phyloP scores from a whole-genome alignment of 92 coral and sea anemone genomes.

The Diadumene lineata region DNA sequence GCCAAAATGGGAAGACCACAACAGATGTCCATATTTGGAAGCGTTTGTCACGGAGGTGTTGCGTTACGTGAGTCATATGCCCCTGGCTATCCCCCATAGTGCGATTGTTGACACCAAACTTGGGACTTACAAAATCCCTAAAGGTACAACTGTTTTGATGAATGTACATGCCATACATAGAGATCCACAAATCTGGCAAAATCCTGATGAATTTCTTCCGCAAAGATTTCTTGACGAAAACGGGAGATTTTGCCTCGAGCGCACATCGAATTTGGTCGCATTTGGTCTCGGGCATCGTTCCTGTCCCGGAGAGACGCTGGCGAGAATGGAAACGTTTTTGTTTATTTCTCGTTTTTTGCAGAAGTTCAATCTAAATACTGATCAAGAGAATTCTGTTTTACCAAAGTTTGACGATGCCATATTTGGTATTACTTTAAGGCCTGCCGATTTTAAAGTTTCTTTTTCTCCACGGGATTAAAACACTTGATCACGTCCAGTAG shows the following conservation, averaged over 20 bases:
- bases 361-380: conserved; percentile 43
- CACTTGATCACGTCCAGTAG: neutral
- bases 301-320: conserved; percentile 75
- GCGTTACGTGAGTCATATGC: conserved; percentile 58
- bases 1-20: conserved; percentile 61
- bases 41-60: conserved; percentile 60
- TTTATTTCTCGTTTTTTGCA: conserved; percentile 58
- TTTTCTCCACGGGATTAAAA: conserved; percentile 22
- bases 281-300: conserved; percentile 68
- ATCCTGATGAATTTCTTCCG: conserved; percentile 63
- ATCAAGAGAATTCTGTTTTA: conserved; percentile 40
- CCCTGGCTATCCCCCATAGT: conserved; percentile 68
- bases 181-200: conserved; percentile 59
- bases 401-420: conserved; percentile 51
- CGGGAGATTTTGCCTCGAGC: conserved; percentile 43
- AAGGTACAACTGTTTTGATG: conserved; percentile 61
- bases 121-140: conserved; percentile 61
- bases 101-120: conserved; percentile 49
- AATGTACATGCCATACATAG: conserved; percentile 77
- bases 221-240: conserved; percentile 60
- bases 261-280: conserved; percentile 41
- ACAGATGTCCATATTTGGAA: conserved; percentile 52
- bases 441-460: conserved; percentile 58
- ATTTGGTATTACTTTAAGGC: conserved; percentile 77
- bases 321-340: conserved; percentile 58